These are phyloP conservation scores for Crotophaga sulcirostris DNA, from an alignment of 2,113 vertebrate species.

Conservation along the genomic window DNA sequence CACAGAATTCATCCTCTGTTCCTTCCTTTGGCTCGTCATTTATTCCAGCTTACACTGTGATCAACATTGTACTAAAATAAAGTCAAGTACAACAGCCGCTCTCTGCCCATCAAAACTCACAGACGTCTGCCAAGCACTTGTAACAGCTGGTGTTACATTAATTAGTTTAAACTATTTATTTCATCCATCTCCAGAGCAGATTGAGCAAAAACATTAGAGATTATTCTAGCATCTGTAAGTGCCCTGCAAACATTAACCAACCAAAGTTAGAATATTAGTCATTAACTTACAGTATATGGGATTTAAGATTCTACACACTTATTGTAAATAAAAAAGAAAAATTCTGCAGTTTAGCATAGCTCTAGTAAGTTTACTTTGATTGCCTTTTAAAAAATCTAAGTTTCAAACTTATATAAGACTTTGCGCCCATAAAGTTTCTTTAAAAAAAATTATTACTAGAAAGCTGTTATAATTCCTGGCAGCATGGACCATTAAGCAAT, in stretches of 20 bases:
- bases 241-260: conserved; percentile 96
- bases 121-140: conserved; percentile 98
- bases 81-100: conserved; percentile 90
- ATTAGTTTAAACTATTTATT: conserved; percentile 99
- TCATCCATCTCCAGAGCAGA: conserved; percentile 99
- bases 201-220: conserved; percentile 99
- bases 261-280: conserved; percentile 92
- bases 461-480: conserved; percentile 78
- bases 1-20: conserved; percentile 74
- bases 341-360: neutral
- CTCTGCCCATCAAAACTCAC: conserved; percentile 98
- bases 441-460: conserved; percentile 71
- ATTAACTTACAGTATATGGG: conserved; percentile 82
- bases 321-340: conserved; percentile 22
- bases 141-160: conserved; percentile 99
- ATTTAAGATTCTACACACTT: conserved; percentile 68
- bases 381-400: conserved; percentile 23
- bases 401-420: conserved; percentile 67
- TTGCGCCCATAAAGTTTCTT: conserved; percentile 71
- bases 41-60: conserved; percentile 95
- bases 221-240: conserved; percentile 99
- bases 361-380: conserved; percentile 37
- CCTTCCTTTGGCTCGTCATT: conserved; percentile 90
- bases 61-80: conserved; percentile 98
- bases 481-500: conserved; percentile 81